Evolutionary conservation across 2,888 invertebrate genomes (phyloP).

Genomic region (Lasioglossum zephyrum): DNA sequence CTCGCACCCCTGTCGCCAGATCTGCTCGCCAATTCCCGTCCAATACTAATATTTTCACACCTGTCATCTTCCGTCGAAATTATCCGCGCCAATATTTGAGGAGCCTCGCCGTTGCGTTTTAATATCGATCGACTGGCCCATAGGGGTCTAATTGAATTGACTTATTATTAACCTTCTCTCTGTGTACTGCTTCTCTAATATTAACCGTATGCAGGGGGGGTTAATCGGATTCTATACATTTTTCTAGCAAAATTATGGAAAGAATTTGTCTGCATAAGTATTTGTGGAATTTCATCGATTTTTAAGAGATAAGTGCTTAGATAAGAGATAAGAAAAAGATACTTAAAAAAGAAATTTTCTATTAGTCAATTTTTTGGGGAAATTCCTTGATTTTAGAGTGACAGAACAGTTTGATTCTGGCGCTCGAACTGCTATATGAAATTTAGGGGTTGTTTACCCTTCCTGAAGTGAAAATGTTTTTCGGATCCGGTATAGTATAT

Average conservation of each 20-base stretch:
- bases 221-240: too few species aligned
- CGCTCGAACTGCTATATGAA: too few species aligned
- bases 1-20: not conserved
- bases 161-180: not conserved
- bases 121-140: not conserved
- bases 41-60: not conserved
- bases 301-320: too few species aligned
- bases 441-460: not conserved
- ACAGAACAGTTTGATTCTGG: not conserved
- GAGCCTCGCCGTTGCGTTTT: not conserved
- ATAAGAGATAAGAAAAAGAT: too few species aligned
- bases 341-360: too few species aligned
- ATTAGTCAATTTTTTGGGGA: too few species aligned
- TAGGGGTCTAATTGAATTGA: not conserved
- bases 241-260: too few species aligned
- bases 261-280: too few species aligned
- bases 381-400: not conserved
- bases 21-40: not conserved
- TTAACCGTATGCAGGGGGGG: too few species aligned
- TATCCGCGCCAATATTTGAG: slow-evolving; percentile 6
- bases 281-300: too few species aligned
- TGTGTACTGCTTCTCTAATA: too few species aligned
- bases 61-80: not conserved
- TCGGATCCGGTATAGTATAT: not conserved
- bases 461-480: too few species aligned